Evolutionary conservation across 2,113 vertebrate species (phyloP).

Genomic region (Panthera tigris): DNA sequence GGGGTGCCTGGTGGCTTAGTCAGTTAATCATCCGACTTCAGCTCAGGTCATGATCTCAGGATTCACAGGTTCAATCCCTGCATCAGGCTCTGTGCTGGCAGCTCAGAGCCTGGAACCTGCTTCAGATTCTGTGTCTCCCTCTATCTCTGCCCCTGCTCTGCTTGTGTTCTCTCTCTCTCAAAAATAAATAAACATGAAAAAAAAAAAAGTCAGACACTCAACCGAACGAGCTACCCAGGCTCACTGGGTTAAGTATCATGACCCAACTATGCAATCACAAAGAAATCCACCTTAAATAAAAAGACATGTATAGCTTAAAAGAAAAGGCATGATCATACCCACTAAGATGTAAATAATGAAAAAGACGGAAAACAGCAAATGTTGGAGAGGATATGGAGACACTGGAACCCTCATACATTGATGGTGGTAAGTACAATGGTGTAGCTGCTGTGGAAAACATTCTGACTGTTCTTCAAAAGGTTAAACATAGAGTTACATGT

Average conservation of each 20-base stretch:
- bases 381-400: background rate
- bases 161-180: too few species aligned
- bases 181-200: too few species aligned
- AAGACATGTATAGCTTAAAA: background rate
- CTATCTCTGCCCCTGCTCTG: too few species aligned
- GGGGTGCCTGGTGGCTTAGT: too few species aligned
- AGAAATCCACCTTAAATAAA: slow-evolving; percentile 3
- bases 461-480: background rate
- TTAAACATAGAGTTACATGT: background rate
- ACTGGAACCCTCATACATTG: background rate
- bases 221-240: background rate
- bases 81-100: too few species aligned
- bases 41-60: too few species aligned
- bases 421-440: background rate
- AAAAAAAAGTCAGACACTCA: background rate
- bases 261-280: background rate
- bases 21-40: too few species aligned
- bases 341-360: background rate
- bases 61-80: too few species aligned
- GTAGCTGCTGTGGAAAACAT: background rate
- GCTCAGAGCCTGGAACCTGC: too few species aligned
- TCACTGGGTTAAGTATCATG: background rate
- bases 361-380: background rate
- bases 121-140: too few species aligned
- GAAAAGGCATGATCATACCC: background rate